A percentile compares a stretch with the other conserved stretches of the same genome.
phyloP scores from a whole-genome alignment of 2,888 invertebrate genomes.

The Artemia sp. region DNA sequence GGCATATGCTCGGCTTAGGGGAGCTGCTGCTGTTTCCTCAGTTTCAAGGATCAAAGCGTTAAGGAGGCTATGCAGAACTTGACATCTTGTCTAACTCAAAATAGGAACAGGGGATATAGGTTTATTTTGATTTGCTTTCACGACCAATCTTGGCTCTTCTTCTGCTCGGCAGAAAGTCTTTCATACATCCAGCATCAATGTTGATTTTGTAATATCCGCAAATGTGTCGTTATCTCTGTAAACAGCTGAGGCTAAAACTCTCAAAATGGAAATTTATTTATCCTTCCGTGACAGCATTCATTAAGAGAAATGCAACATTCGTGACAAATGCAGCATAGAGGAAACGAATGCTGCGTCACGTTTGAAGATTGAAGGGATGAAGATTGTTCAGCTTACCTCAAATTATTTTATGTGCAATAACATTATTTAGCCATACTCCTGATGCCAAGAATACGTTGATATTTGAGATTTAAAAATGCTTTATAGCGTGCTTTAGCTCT shows the following conservation, averaged over 20 bases:
- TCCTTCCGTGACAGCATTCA: slow-evolving; percentile 52
- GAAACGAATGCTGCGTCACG: slow-evolving; percentile 30
- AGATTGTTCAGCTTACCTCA: slow-evolving; percentile 49
- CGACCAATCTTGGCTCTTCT: slow-evolving; percentile 37
- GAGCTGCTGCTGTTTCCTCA: background rate
- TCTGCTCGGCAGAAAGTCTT: slow-evolving; percentile 22
- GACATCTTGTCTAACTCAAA: slow-evolving; percentile 40
- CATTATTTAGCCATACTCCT: slow-evolving; percentile 57
- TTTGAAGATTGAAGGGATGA: slow-evolving; percentile 35
- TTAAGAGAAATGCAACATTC: slow-evolving; percentile 47
- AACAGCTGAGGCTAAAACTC: slow-evolving; percentile 58
- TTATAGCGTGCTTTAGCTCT: slow-evolving; percentile 47
- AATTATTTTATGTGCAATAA: slow-evolving; percentile 57
- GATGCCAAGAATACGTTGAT: slow-evolving; percentile 58
- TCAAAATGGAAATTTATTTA: slow-evolving; percentile 54
- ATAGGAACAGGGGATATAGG: slow-evolving; percentile 33
- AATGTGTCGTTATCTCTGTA: slow-evolving; percentile 53
- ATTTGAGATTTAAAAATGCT: slow-evolving; percentile 42
- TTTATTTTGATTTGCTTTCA: slow-evolving; percentile 1
- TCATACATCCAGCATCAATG: slow-evolving; percentile 46
- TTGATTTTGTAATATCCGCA: slow-evolving; percentile 46
- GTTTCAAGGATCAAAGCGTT: slow-evolving; percentile 38
- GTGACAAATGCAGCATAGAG: slow-evolving; percentile 59
- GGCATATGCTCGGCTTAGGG: background rate
- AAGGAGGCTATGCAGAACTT: slow-evolving; percentile 46